phyloP scores from a whole-genome alignment of 2,797 vertebrate genomes.

The Sternarchorhynchus goeldii region DNA sequence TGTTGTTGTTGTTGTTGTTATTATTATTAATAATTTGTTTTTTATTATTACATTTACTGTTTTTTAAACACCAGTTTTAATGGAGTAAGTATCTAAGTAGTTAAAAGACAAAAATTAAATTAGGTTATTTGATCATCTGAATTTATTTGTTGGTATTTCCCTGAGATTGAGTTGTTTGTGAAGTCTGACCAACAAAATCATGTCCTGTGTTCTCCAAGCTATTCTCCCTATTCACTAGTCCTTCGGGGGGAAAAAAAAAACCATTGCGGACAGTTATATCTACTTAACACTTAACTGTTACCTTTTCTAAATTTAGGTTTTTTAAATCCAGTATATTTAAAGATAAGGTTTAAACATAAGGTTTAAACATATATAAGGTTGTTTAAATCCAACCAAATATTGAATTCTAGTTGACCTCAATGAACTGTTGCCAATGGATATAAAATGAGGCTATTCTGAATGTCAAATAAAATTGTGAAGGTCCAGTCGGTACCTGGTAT shows the following conservation, averaged over 20 bases:
- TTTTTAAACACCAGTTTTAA: background rate
- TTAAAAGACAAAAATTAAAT: background rate
- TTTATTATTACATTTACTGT: no score
- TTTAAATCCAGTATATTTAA: no score
- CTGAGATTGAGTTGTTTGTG: background rate
- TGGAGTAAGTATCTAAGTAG: background rate
- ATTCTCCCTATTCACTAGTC: background rate
- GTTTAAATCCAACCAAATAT: background rate
- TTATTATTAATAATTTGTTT: no score
- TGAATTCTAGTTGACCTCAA: background rate
- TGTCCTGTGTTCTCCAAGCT: background rate
- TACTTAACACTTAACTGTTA: background rate
- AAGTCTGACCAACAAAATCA: constrained; percentile 5
- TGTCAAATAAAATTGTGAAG: background rate
- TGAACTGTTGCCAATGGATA: background rate
- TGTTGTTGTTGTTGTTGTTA: no score
- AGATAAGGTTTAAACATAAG: no score
- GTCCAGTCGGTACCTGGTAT: background rate
- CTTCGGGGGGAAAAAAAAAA: background rate
- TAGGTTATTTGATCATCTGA: background rate
- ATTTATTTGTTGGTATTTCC: background rate
- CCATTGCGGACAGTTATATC: background rate
- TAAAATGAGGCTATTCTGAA: background rate
- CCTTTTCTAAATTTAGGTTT: background rate
- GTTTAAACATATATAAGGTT: no score